Percentiles rank a stretch among this genome's conserved stretches.
These are phyloP conservation scores for Hipposideros larvatus DNA, from an alignment of 2,797 vertebrate species.

Conservation along the genomic window DNA sequence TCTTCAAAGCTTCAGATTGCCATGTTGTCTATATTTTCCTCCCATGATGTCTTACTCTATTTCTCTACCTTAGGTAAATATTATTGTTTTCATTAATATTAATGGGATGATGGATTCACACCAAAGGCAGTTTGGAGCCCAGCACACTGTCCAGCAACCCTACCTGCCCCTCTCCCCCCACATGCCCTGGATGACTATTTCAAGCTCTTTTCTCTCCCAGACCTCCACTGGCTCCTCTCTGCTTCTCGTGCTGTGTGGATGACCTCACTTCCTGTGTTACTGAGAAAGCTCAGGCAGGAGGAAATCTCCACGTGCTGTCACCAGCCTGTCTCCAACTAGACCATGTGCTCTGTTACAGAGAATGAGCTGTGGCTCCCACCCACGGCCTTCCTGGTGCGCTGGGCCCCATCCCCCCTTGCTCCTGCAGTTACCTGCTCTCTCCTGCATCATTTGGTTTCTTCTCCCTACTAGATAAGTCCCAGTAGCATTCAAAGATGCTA, in stretches of 20 bases:
- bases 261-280: background rate
- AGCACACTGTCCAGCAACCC: background rate
- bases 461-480: background rate
- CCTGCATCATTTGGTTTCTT: background rate
- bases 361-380: background rate
- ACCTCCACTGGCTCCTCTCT: background rate
- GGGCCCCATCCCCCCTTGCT: background rate
- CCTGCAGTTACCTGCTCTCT: background rate
- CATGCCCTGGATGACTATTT: background rate
- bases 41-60: background rate
- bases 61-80: background rate
- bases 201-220: background rate
- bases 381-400: background rate
- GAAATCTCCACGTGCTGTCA: background rate
- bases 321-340: background rate
- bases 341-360: background rate
- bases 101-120: background rate
- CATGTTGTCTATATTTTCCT: background rate
- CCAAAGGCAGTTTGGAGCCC: background rate
- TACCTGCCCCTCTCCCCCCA: fast-evolving
- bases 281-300: background rate
- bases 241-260: background rate
- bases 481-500: background rate
- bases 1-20: background rate
- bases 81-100: background rate